Conservation (phyloP, 35 echinoderm and acorn worm species). For the Eucidaris tribuloides region DNA sequence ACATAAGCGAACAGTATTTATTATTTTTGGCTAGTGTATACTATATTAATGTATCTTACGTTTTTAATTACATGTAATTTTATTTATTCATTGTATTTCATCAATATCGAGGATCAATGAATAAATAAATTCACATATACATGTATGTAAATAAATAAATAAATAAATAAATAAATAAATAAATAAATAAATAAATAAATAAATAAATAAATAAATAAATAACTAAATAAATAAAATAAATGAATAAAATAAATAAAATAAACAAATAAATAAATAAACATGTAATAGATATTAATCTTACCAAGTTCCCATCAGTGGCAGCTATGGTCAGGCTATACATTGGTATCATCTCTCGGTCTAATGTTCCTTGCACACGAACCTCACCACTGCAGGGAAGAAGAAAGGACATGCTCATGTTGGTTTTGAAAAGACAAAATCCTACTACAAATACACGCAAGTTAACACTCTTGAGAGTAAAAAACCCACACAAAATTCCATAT, state of each 20-base stretch:
- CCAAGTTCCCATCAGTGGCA: slow-evolving; percentile 56
- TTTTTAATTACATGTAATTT: too few species aligned
- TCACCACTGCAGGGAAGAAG: slow-evolving; percentile 75
- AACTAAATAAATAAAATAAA: too few species aligned
- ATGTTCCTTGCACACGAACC: slow-evolving; percentile 19
- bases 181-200: not conserved
- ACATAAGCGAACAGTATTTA: too few species aligned
- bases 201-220: too few species aligned
- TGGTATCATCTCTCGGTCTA: slow-evolving; percentile 57
- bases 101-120: too few species aligned
- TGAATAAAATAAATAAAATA: not conserved
- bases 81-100: too few species aligned
- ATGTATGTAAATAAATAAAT: too few species aligned
- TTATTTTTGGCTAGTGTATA: too few species aligned
- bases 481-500: not conserved
- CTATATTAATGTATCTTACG: too few species aligned
- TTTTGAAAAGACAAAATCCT: not conserved
- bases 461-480: not conserved
- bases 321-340: slow-evolving; percentile 44
- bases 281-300: not conserved
- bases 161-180: too few species aligned
- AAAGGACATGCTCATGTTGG: slow-evolving; percentile 5
- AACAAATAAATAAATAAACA: too few species aligned
- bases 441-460: not conserved
- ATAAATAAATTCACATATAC: too few species aligned